These are phyloP conservation scores for Lasius fuliginosus DNA, from an alignment of 2,888 invertebrate genomes.

Conservation along the genomic window DNA sequence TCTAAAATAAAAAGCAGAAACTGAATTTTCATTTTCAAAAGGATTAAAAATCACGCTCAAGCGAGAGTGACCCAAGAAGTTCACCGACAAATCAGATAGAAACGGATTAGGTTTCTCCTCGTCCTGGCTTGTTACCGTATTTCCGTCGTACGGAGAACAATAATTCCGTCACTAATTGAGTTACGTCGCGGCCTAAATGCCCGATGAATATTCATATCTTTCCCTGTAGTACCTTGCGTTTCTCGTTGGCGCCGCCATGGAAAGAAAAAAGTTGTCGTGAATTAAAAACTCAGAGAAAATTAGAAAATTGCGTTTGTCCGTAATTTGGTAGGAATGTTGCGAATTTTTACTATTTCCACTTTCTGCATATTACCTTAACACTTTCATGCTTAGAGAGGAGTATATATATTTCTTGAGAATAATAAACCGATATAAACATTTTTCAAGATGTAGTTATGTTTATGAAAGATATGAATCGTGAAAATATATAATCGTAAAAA, in stretches of 20 bases:
- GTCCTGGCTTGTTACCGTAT: slow-evolving; percentile 68
- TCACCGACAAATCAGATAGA: slow-evolving; percentile 75
- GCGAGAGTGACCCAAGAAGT: slow-evolving; percentile 71
- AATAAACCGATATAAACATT: not conserved
- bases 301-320: slow-evolving; percentile 75
- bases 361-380: not conserved
- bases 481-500: slow-evolving; percentile 2
- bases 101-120: slow-evolving; percentile 65
- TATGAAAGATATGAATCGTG: not conserved
- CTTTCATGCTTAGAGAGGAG: not conserved
- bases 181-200: slow-evolving; percentile 81
- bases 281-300: slow-evolving; percentile 76
- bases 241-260: slow-evolving; percentile 53
- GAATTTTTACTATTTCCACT: slow-evolving; percentile 63
- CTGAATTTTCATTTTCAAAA: not conserved
- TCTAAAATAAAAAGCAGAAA: slow-evolving; percentile 3
- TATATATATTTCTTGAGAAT: not conserved
- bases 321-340: slow-evolving; percentile 70
- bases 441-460: not conserved
- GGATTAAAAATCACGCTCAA: slow-evolving; percentile 38
- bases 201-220: slow-evolving; percentile 82
- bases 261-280: slow-evolving; percentile 76
- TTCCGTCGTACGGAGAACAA: slow-evolving; percentile 78
- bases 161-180: slow-evolving; percentile 83
- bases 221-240: slow-evolving; percentile 53